Conservation (phyloP, 1,140 invertebrate species). For the Dinothrombium tinctorium region DNA sequence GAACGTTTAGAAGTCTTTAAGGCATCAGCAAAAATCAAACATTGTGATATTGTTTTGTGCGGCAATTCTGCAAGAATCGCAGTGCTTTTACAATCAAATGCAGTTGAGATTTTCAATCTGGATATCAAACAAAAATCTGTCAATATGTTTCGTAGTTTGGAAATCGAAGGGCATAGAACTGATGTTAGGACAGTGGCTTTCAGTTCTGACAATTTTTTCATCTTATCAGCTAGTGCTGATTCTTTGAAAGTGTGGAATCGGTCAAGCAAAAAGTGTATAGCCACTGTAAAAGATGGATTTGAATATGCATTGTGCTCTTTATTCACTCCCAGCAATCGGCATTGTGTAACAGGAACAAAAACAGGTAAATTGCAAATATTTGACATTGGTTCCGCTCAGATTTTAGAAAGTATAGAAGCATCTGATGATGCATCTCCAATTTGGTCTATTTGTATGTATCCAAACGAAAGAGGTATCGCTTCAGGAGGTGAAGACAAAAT, state of each 20-base stretch:
- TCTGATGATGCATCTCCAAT: conserved; percentile 41
- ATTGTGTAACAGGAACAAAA: conserved; percentile 67
- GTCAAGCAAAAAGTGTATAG: conserved; percentile 47
- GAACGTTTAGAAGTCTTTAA: conserved; percentile 38
- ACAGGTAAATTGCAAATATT: conserved; percentile 61
- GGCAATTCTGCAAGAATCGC: conserved; percentile 26
- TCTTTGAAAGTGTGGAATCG: conserved; percentile 83
- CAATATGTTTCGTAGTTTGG: conserved; percentile 43
- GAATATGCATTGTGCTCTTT: conserved; percentile 41
- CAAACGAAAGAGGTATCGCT: conserved; percentile 46
- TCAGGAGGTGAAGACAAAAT: conserved; percentile 66
- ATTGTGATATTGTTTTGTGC: conserved; percentile 37
- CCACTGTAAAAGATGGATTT: conserved; percentile 35
- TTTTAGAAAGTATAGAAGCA: conserved; percentile 35
- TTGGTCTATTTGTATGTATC: conserved; percentile 45
- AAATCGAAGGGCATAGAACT: conserved; percentile 54
- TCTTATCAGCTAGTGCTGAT: conserved; percentile 60
- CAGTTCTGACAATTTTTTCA: conserved; percentile 53
- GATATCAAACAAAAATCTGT: not conserved
- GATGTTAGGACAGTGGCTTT: conserved; percentile 65
- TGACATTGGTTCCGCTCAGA: conserved; percentile 51
- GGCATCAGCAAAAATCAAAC: conserved; percentile 39
- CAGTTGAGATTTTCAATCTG: conserved; percentile 21
- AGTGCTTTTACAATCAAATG: conserved; percentile 24
- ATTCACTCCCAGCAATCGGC: conserved; percentile 74